A percentile compares a stretch with the other conserved stretches of the same genome.
Evolutionary conservation across 2,113 vertebrate genomes (phyloP).

Genomic region (Bambusicola thoracicus): DNA sequence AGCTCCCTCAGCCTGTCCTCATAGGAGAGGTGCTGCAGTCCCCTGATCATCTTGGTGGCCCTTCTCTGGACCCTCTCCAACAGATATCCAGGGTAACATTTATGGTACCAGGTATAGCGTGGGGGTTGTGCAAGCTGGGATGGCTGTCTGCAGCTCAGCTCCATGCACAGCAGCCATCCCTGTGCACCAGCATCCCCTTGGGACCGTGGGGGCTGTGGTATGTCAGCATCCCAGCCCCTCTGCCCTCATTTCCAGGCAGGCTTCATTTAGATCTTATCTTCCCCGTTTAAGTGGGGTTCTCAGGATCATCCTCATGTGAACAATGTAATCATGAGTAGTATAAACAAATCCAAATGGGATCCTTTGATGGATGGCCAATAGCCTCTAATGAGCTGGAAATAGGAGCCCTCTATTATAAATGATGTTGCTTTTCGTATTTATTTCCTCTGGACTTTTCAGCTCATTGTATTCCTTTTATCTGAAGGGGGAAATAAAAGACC

Average conservation of each 20-base stretch:
- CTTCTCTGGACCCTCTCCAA: too few relatives aligned
- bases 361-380: not conserved
- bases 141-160: not conserved
- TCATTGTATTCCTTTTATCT: not conserved
- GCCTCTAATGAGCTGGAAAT: not conserved
- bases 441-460: not conserved
- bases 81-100: too few relatives aligned
- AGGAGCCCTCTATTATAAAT: not conserved
- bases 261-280: conserved; percentile 25
- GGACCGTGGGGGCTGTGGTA: not conserved
- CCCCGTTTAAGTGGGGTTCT: not conserved
- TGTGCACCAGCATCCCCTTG: not conserved
- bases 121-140: not conserved
- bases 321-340: not conserved
- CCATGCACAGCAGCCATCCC: too few relatives aligned
- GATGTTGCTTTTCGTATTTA: not conserved
- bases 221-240: not conserved
- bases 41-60: too few relatives aligned
- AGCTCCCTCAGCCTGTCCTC: too few relatives aligned
- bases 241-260: not conserved
- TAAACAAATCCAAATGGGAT: not conserved
- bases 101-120: fast-evolving
- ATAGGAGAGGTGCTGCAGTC: too few relatives aligned
- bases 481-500: not conserved
- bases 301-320: not conserved